phyloP scores from a whole-genome alignment of 2,888 invertebrate genomes.

The Eilema depressum region DNA sequence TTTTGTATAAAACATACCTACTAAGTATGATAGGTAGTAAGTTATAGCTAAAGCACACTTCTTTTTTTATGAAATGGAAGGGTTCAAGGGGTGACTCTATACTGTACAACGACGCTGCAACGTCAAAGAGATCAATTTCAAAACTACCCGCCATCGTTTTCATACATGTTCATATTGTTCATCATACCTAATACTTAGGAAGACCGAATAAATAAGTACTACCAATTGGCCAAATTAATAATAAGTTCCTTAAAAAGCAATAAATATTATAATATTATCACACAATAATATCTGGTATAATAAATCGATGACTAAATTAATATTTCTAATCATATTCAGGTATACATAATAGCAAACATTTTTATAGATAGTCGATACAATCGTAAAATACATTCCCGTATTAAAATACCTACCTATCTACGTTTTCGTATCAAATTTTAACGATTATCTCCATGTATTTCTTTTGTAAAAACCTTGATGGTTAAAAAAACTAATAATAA shows the following conservation, averaged over 20 bases:
- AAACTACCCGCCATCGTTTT: constrained; percentile 28
- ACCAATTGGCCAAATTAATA: constrained; percentile 47
- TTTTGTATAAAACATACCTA: no score
- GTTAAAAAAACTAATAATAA: constrained; percentile 62
- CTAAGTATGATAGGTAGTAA: no score
- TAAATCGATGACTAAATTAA: constrained; percentile 53
- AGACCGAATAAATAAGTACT: constrained; percentile 51
- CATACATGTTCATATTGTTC: constrained; percentile 27
- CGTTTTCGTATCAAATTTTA: constrained; percentile 83
- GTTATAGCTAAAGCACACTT: neutral
- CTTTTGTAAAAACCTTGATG: constrained; percentile 66
- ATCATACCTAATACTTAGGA: constrained; percentile 42
- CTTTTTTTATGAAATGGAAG: neutral
- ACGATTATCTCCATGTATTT: constrained; percentile 65
- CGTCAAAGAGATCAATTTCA: constrained; percentile 5
- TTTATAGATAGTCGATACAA: constrained; percentile 67
- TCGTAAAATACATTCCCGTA: constrained; percentile 81
- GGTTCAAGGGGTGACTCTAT: neutral
- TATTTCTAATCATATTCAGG: constrained; percentile 56
- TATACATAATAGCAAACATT: constrained; percentile 67
- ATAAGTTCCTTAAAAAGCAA: constrained; percentile 56
- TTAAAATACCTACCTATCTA: constrained; percentile 86
- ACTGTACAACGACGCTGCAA: neutral
- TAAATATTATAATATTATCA: constrained; percentile 65
- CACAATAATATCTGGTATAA: constrained; percentile 62